These are phyloP conservation scores for Drosophila mauritiana DNA, from an alignment of 1,140 invertebrate species.

Conservation along the genomic window DNA sequence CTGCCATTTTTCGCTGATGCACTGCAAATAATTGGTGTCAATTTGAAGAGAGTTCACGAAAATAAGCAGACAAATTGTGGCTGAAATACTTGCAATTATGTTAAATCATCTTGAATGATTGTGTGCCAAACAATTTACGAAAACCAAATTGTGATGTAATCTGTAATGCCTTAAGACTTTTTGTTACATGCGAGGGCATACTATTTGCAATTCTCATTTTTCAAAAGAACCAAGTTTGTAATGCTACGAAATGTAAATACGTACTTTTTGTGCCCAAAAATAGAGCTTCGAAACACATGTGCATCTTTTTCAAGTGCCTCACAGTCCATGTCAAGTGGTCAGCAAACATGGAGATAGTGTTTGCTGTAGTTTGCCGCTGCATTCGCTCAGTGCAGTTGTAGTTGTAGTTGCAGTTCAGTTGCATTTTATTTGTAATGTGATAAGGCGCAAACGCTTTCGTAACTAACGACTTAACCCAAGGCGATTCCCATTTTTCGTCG, in stretches of 20 bases:
- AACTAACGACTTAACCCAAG: slow-evolving; percentile 29
- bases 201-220: no score
- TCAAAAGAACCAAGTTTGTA: no score
- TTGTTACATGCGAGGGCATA: no score
- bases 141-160: not conserved
- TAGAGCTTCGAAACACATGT: not conserved
- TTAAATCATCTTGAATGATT: not conserved
- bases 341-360: slow-evolving; percentile 1
- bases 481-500: slow-evolving; percentile 29
- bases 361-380: slow-evolving; percentile 6
- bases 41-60: not conserved
- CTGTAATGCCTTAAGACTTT: not conserved
- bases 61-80: not conserved
- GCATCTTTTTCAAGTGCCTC: not conserved
- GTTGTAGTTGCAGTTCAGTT: slow-evolving; percentile 45
- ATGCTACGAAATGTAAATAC: no score
- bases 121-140: not conserved
- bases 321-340: not conserved
- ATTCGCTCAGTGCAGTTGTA: slow-evolving; percentile 6
- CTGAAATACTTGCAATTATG: not conserved
- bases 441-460: slow-evolving; percentile 62
- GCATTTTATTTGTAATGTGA: slow-evolving; percentile 75
- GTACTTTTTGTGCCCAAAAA: not conserved
- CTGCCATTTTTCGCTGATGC: slow-evolving; percentile 52
- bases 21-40: slow-evolving; percentile 13